A percentile compares a stretch with the other conserved stretches of the same genome.
Conservation (phyloP, 2,888 invertebrate genomes). For the Apoda limacodes region DNA sequence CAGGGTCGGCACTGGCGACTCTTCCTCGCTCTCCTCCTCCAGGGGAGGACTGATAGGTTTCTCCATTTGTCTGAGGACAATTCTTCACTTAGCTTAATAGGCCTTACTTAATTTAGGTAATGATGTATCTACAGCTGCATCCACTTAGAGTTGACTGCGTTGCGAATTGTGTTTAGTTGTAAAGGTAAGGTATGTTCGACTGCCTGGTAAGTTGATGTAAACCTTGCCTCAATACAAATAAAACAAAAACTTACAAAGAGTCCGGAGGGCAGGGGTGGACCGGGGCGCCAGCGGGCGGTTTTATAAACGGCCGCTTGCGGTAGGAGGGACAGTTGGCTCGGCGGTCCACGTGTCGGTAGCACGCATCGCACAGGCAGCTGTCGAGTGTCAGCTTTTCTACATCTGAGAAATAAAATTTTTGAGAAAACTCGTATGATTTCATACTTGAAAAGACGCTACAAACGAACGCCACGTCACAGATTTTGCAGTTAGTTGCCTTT, state of each 20-base stretch:
- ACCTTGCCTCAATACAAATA: too few relatives aligned
- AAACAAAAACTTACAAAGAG: too few relatives aligned
- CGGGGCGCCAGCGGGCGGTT: slow-evolving; percentile 24
- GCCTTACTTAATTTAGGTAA: too few relatives aligned
- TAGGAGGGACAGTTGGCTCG: slow-evolving; percentile 81
- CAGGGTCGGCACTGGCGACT: slow-evolving; percentile 16
- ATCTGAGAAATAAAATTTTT: slow-evolving; percentile 45
- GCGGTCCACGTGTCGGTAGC: slow-evolving; percentile 87
- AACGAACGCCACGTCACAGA: too few relatives aligned
- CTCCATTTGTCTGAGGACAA: slow-evolving; percentile 23
- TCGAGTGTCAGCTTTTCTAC: slow-evolving; percentile 86
- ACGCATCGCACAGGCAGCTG: slow-evolving; percentile 89
- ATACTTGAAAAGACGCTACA: too few relatives aligned
- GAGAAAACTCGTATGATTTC: not conserved
- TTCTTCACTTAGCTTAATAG: too few relatives aligned
- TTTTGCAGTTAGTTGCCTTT: too few relatives aligned
- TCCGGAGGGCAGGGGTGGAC: slow-evolving; percentile 17
- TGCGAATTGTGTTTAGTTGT: too few relatives aligned
- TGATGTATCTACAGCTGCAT: too few relatives aligned
- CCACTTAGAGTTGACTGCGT: too few relatives aligned
- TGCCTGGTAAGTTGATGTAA: too few relatives aligned
- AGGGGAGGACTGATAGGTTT: slow-evolving; percentile 29
- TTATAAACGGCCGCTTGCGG: slow-evolving; percentile 62
- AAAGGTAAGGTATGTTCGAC: too few relatives aligned
- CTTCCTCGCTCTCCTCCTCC: slow-evolving; percentile 43